Evolutionary conservation across 2,797 vertebrate genomes (phyloP).

Genomic region (Crenuchus spilurus): DNA sequence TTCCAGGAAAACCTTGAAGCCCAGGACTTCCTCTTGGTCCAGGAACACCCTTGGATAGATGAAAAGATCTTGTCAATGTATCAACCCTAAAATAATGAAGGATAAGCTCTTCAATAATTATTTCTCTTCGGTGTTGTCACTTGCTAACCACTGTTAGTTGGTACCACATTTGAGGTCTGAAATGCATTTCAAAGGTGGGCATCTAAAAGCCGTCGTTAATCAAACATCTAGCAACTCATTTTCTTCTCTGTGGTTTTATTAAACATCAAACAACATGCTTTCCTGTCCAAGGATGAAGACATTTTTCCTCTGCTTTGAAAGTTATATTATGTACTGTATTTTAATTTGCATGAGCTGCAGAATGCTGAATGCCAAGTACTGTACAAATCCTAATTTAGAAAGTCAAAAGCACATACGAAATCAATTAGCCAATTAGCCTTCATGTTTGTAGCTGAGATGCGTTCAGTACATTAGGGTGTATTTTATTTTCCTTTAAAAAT

Average conservation of each 20-base stretch:
- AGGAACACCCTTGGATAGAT: slow-evolving; percentile 82
- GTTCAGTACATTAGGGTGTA: no score
- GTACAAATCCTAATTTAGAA: slow-evolving; percentile 29
- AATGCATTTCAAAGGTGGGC: no score
- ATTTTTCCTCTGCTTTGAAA: slow-evolving; percentile 23
- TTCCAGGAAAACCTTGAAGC: slow-evolving; percentile 82
- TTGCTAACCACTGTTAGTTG: not conserved
- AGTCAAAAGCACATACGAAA: slow-evolving; percentile 42
- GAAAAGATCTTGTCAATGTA: slow-evolving; percentile 9
- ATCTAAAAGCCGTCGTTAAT: slow-evolving; percentile 6
- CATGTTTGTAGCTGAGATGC: slow-evolving; percentile 23
- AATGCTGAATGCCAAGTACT: slow-evolving; percentile 23
- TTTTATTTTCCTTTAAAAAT: no score
- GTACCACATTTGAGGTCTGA: not conserved
- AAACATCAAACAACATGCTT: not conserved
- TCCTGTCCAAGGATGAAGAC: not conserved
- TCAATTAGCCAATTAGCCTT: slow-evolving; percentile 37
- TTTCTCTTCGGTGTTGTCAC: no score
- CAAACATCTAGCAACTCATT: slow-evolving; percentile 3
- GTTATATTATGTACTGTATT: slow-evolving; percentile 16
- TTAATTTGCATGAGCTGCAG: slow-evolving; percentile 31
- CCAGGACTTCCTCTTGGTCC: slow-evolving; percentile 85
- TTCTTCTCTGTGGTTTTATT: not conserved
- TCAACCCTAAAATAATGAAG: slow-evolving; percentile 19
- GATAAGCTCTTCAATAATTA: not conserved